Base-by-base conservation (phyloP, 2,888 invertebrate genomes). In the Meiosimyza platycephala region DNA sequence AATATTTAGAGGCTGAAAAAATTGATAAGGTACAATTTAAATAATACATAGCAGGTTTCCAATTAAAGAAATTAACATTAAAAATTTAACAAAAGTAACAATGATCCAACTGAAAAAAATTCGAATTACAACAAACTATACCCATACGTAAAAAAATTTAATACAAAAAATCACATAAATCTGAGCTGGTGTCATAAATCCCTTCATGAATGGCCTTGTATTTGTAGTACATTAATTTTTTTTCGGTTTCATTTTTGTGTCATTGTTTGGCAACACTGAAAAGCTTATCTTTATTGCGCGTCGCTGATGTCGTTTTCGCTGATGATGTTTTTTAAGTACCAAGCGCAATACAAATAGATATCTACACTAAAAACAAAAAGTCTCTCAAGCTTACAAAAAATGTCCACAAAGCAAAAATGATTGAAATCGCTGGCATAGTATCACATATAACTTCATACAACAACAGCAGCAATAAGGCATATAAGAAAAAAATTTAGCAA, bases 221-320 rank as follows among this genome's bases (percentile, higher is more conserved):
- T n/a, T 18, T 63, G 47, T 18, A 15, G n/a, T 15, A 40, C 16
- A 16, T n/a, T 18, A 62, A 40, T 6, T 33, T n/a, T 9, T 40
- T 63, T 63, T 40, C 40, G 40, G 40, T 40, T 40, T 9, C 40
- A 40, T 40, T 40, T 40, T 40, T 6, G 40, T 40, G 40, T 40
- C 63, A 47, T 63, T n/a, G 40, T n/a, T 40, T 63, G 63, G 63
- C 63, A 63, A 63, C 63, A 63, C 63, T 63, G 18, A n/a, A 57
- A 63, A 47, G 79, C 78, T 78, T 77, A 79, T 78, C 79, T 78
- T 78, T 78, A 77, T 77, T 78, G 76, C 76, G 74, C 77, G 76
- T 76, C 74, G 40, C 9, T 40, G 40, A 13, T 78, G 75, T 76
- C 76, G 70, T 74, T 79, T 78, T 77, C 69, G 78, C 77, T 77